A percentile compares a stretch with the other conserved stretches of the same genome.
These are phyloP conservation scores for Caenorhabditis sulstoni DNA, from an alignment of 2,888 invertebrate genomes.

Conservation along the genomic window DNA sequence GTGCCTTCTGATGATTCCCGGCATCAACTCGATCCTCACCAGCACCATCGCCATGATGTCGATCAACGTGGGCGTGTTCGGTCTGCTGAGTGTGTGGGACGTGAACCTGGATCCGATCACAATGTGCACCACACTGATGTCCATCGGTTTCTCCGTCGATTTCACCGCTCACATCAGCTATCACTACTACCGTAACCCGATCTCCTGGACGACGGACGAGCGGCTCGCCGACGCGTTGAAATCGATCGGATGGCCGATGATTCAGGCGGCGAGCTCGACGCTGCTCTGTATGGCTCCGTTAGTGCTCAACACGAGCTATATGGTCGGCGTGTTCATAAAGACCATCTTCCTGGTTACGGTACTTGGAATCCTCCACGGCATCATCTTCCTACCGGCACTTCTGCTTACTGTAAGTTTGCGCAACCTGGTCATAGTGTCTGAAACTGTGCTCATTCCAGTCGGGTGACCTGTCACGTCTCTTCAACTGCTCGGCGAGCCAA, in stretches of 20 bases:
- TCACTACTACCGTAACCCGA: slow-evolving; percentile 73
- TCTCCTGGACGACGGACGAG: slow-evolving; percentile 65
- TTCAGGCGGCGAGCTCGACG: slow-evolving; percentile 72
- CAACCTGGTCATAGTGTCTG: not conserved
- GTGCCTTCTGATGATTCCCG: slow-evolving; percentile 74
- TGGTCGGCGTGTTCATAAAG: slow-evolving; percentile 72
- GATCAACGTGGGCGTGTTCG: slow-evolving; percentile 75
- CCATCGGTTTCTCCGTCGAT: slow-evolving; percentile 69
- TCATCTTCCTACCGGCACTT: slow-evolving; percentile 72
- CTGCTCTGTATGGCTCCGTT: slow-evolving; percentile 69
- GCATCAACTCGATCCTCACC: slow-evolving; percentile 64
- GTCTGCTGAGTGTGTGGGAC: slow-evolving; percentile 70
- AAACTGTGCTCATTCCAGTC: slow-evolving; percentile 29
- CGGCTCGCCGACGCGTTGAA: slow-evolving; percentile 71
- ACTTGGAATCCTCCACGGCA: slow-evolving; percentile 71
- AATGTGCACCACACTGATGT: slow-evolving; percentile 74
- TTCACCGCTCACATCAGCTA: slow-evolving; percentile 74
- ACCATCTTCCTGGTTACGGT: slow-evolving; percentile 70
- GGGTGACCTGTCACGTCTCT: slow-evolving; percentile 35
- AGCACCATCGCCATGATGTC: slow-evolving; percentile 73
- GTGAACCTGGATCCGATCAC: slow-evolving; percentile 75
- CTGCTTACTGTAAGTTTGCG: slow-evolving; percentile 62
- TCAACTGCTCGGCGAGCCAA: slow-evolving; percentile 7
- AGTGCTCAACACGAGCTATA: slow-evolving; percentile 68
- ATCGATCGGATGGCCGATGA: slow-evolving; percentile 75